Percentiles rank a stretch among this genome's conserved stretches.
Conservation (phyloP, 2,888 invertebrate genomes). For the Cordilura impudica region DNA sequence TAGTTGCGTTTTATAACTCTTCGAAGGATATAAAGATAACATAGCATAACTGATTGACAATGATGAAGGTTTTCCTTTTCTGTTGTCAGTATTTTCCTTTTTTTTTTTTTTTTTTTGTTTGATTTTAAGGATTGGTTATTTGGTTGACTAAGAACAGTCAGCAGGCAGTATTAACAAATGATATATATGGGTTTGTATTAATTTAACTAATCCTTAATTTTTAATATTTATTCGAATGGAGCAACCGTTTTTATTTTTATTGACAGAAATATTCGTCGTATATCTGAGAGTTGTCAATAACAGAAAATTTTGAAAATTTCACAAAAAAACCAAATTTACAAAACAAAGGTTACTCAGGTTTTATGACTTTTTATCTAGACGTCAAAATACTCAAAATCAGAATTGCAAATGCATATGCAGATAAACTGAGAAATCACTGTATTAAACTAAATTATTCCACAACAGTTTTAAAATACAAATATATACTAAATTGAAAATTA, state of each 20-base stretch:
- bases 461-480: no score
- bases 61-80: conserved; percentile 26
- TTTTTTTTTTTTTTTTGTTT: background rate
- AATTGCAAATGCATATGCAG: no score
- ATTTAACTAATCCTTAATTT: background rate
- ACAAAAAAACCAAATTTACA: no score
- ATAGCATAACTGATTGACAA: conserved; percentile 26
- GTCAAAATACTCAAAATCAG: no score
- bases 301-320: no score
- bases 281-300: no score
- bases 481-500: no score
- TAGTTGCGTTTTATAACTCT: background rate
- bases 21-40: conserved; percentile 20
- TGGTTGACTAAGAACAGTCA: background rate
- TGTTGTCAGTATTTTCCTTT: background rate
- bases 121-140: background rate
- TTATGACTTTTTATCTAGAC: no score
- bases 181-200: background rate
- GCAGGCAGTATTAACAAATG: background rate
- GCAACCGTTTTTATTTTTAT: background rate
- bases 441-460: no score
- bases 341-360: no score
- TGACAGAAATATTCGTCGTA: background rate
- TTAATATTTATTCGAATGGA: background rate
- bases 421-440: no score